Evolutionary conservation across 2,888 invertebrate species (phyloP).

Genomic region (Drosophila anceps): DNA sequence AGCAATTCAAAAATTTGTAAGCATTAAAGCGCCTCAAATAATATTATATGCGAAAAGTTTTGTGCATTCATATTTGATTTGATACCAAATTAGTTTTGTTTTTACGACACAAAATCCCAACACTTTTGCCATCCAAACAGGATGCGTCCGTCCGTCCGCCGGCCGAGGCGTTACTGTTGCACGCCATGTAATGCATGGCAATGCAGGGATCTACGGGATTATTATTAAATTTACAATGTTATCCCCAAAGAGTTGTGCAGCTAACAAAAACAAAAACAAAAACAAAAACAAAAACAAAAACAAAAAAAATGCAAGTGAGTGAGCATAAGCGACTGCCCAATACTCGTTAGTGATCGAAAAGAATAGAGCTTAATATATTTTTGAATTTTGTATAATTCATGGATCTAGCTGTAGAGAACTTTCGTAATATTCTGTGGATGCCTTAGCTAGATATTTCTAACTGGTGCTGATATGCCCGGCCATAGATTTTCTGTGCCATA

Average conservation of each 20-base stretch:
- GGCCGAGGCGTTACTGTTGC: constrained; percentile 16
- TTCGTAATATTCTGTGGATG: no score
- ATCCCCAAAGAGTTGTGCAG: constrained; percentile 67
- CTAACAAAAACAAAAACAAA: background rate
- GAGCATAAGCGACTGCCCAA: background rate
- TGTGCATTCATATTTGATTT: constrained; percentile 64
- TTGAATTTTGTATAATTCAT: background rate
- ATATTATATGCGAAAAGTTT: constrained; percentile 37
- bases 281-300: no score
- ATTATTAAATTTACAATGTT: constrained; percentile 78
- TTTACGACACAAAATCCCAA: constrained; percentile 46
- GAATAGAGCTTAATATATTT: background rate
- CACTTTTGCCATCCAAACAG: constrained; percentile 10
- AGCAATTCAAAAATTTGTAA: constrained; percentile 43
- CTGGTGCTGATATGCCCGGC: background rate
- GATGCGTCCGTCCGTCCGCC: constrained; percentile 3
- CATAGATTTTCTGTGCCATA: background rate
- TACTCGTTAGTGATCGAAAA: constrained; percentile 1
- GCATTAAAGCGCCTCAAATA: constrained; percentile 50
- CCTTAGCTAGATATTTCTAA: background rate
- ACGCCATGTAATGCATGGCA: constrained; percentile 5
- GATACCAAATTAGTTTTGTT: constrained; percentile 70
- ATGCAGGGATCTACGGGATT: constrained; percentile 35
- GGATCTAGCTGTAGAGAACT: background rate
- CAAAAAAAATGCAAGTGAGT: constrained; percentile 27